phyloP scores from a whole-genome alignment of 2,888 invertebrate genomes.

The Colostygia pectinataria region DNA sequence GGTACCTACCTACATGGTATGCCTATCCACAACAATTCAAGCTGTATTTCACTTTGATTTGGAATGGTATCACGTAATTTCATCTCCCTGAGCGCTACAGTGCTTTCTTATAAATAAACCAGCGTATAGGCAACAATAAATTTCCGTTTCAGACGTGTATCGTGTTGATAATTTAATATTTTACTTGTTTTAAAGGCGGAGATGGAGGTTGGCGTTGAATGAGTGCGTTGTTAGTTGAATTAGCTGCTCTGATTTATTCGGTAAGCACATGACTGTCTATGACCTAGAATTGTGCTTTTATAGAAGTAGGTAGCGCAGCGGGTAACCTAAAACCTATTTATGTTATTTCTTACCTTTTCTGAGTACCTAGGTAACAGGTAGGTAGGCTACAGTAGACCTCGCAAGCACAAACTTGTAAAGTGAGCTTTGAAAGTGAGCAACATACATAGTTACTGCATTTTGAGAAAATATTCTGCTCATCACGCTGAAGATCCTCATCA shows the following conservation, averaged over 20 bases:
- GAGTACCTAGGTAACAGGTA: no score
- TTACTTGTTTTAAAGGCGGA: slow-evolving; percentile 65
- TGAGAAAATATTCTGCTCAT: no score
- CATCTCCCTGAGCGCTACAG: slow-evolving; percentile 71
- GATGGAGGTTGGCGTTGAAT: slow-evolving; percentile 61
- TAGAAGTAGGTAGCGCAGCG: background rate
- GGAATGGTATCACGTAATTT: slow-evolving; percentile 82
- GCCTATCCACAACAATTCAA: slow-evolving; percentile 44
- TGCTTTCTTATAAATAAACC: slow-evolving; percentile 82
- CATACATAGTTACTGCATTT: no score
- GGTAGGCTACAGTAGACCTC: background rate
- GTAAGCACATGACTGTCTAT: background rate
- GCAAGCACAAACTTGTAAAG: no score
- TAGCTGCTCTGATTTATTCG: slow-evolving; percentile 21
- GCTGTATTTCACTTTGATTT: slow-evolving; percentile 78
- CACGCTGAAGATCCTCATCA: no score
- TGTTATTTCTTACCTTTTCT: no score
- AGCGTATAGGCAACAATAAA: slow-evolving; percentile 79
- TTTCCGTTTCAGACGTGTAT: slow-evolving; percentile 71
- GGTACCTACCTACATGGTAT: slow-evolving; percentile 15
- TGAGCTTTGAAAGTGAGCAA: no score
- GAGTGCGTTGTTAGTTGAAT: slow-evolving; percentile 46
- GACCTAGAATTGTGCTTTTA: background rate
- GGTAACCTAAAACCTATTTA: no score
- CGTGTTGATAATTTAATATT: slow-evolving; percentile 74